A percentile compares a stretch with the other conserved stretches of the same genome.
Conservation (phyloP, 2,113 vertebrate species). For the Ranitomeya variabilis region DNA sequence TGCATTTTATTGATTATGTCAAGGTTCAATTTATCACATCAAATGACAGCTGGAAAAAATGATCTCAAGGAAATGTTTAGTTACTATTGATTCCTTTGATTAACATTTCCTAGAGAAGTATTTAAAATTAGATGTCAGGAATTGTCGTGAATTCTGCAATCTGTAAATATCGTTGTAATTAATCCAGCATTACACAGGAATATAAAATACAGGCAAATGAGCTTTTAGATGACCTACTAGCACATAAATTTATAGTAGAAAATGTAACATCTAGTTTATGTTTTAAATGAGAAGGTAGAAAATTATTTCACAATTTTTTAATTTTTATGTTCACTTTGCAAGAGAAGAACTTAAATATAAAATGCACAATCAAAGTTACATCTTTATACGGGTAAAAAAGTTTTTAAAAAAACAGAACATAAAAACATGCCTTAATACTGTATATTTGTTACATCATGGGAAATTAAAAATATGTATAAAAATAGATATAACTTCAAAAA, state of each 20-base stretch:
- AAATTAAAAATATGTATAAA: neutral
- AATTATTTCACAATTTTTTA: neutral
- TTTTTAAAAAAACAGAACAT: neutral
- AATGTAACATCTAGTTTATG: neutral
- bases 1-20: slow-evolving; percentile 56
- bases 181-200: neutral
- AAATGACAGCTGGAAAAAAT: slow-evolving; percentile 54
- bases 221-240: slow-evolving; percentile 2
- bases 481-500: neutral
- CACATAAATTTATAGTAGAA: neutral
- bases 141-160: slow-evolving; percentile 28
- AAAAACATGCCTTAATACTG: neutral
- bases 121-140: slow-evolving; percentile 43
- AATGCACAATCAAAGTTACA: neutral
- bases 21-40: slow-evolving; percentile 58
- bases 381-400: neutral
- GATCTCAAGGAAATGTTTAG: slow-evolving; percentile 60
- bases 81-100: slow-evolving; percentile 44
- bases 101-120: slow-evolving; percentile 34
- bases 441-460: neutral
- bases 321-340: neutral
- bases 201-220: slow-evolving; percentile 8
- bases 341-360: neutral
- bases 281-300: neutral
- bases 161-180: neutral